A percentile compares a stretch with the other conserved stretches of the same genome.
These are phyloP conservation scores for Drosophila setosimentum DNA, from an alignment of 2,888 invertebrate species.

Conservation along the genomic window DNA sequence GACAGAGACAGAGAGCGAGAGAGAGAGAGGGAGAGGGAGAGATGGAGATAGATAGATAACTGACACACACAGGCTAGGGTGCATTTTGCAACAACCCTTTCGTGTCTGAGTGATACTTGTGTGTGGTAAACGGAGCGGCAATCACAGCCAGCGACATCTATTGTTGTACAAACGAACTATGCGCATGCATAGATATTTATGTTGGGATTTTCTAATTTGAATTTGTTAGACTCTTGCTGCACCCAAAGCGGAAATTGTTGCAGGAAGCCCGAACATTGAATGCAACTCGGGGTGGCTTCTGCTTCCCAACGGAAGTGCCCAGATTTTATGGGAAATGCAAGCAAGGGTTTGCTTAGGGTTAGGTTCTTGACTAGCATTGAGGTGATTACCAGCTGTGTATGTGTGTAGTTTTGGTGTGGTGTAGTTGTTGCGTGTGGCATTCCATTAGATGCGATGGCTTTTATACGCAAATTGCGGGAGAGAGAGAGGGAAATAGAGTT, in stretches of 20 bases:
- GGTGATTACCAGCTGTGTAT: conserved; percentile 52
- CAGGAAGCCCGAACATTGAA: conserved; percentile 66
- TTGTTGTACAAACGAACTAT: conserved; percentile 71
- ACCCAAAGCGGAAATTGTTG: conserved; percentile 76
- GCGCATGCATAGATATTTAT: conserved; percentile 76
- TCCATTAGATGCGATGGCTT: not conserved
- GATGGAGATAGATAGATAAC: conserved; percentile 25
- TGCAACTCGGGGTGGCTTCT: conserved; percentile 46
- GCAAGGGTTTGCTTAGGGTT: conserved; percentile 57
- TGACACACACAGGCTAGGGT: conserved; percentile 50
- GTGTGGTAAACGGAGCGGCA: conserved; percentile 46
- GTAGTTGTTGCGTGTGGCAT: conserved; percentile 11
- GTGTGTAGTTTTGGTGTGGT: conserved; percentile 5
- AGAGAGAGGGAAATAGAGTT: not conserved
- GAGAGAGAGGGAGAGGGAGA: conserved; percentile 8
- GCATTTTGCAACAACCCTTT: conserved; percentile 76
- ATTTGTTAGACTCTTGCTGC: conserved; percentile 70
- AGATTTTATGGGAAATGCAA: conserved; percentile 73
- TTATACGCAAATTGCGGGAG: not conserved
- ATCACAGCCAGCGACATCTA: conserved; percentile 77
- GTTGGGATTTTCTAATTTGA: conserved; percentile 76
- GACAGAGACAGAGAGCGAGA: conserved; percentile 12
- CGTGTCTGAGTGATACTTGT: conserved; percentile 39
- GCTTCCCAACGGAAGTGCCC: conserved; percentile 57
- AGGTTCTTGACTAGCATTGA: conserved; percentile 38